These are phyloP conservation scores for Liasis olivaceus DNA, from an alignment of 2,797 vertebrate genomes.

Conservation along the genomic window DNA sequence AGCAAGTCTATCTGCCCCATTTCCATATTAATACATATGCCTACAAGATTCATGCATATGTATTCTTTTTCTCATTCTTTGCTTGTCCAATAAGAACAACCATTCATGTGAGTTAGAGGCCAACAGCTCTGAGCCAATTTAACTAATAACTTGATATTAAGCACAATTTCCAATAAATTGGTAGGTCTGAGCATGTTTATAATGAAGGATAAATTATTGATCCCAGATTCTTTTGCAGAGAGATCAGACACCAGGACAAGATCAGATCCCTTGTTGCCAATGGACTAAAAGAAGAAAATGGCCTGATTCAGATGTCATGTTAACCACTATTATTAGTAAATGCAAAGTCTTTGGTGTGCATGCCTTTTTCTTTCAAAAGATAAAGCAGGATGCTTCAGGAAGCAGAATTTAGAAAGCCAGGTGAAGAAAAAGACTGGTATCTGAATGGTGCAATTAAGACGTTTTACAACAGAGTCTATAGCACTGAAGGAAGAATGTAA, in stretches of 20 bases:
- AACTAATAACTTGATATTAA: background rate
- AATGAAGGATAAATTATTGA: background rate
- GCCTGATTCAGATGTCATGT: background rate
- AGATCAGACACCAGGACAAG: background rate
- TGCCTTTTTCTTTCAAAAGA: background rate
- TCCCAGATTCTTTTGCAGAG: background rate
- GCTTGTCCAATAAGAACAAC: background rate
- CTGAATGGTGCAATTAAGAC: background rate
- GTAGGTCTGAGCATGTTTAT: background rate
- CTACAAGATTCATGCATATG: conserved; percentile 17
- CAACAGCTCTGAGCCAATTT: background rate
- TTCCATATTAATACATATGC: conserved; percentile 42
- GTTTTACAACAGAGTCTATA: background rate
- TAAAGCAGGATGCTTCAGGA: background rate
- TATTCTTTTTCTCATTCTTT: background rate
- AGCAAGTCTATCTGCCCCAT: background rate
- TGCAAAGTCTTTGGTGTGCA: background rate
- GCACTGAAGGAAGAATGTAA: background rate
- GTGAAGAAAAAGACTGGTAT: background rate
- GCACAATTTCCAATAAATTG: background rate
- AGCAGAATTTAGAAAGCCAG: background rate
- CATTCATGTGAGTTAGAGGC: background rate
- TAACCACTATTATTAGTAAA: background rate
- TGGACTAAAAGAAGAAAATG: background rate
- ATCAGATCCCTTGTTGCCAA: background rate